These are phyloP conservation scores for Aquatica leii DNA, from an alignment of 2,888 invertebrate genomes.

Conservation along the genomic window DNA sequence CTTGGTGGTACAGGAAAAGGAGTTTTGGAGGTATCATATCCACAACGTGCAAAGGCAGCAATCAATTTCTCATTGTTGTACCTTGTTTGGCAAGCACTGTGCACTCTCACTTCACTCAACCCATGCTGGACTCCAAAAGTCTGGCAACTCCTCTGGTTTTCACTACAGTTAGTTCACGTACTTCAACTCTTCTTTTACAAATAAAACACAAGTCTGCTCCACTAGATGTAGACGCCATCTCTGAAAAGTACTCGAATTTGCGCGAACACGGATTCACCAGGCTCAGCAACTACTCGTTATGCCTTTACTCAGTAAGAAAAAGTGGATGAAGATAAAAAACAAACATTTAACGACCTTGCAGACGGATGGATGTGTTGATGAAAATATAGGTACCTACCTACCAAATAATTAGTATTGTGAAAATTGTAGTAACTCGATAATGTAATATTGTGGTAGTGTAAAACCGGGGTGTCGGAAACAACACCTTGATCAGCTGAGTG, in stretches of 20 bases:
- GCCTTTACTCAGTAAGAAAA: neutral
- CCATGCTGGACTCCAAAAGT: neutral
- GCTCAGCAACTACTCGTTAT: neutral
- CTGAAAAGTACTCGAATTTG: neutral
- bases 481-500: no score
- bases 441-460: no score
- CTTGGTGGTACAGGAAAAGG: neutral
- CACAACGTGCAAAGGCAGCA: neutral
- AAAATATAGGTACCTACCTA: no score
- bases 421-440: no score
- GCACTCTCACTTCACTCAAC: neutral
- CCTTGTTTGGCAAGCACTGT: neutral
- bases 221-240: neutral
- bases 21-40: neutral
- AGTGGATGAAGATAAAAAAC: neutral
- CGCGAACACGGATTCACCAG: neutral
- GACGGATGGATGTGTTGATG: no score
- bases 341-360: neutral
- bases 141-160: neutral
- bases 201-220: slow-evolving; percentile 3
- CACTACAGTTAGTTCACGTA: neutral
- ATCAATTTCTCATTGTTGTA: slow-evolving; percentile 4
- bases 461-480: no score
- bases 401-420: no score
- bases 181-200: neutral